Evolutionary conservation across 2,888 invertebrate species (phyloP).

Genomic region (Herminia tarsipennalis): DNA sequence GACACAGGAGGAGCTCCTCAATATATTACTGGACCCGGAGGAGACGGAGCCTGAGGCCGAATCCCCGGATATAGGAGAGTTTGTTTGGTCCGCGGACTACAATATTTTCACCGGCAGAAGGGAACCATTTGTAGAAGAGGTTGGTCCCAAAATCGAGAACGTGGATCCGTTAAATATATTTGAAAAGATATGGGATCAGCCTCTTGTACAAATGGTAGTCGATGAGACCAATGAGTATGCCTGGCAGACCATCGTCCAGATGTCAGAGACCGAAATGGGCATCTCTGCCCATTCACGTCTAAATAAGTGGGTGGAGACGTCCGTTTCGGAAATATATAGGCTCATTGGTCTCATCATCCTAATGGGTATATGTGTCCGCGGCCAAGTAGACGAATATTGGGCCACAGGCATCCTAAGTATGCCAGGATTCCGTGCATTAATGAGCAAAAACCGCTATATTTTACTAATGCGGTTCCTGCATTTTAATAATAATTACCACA

Average conservation of each 20-base stretch:
- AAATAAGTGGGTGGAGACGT: slow-evolving; percentile 21
- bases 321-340: slow-evolving; percentile 7
- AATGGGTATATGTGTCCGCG: slow-evolving; percentile 9
- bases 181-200: background rate
- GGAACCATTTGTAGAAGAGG: background rate
- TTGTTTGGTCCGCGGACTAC: slow-evolving; percentile 1
- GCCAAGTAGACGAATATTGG: slow-evolving; percentile 11
- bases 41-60: background rate
- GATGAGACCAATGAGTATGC: slow-evolving; percentile 21
- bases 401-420: slow-evolving; percentile 11
- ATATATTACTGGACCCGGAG: background rate
- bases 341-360: background rate
- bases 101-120: background rate
- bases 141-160: slow-evolving; percentile 3
- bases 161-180: background rate
- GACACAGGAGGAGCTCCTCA: background rate
- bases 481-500: slow-evolving; percentile 3
- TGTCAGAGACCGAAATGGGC: slow-evolving; percentile 6
- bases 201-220: slow-evolving; percentile 10
- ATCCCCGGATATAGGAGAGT: background rate
- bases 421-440: slow-evolving; percentile 12
- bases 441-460: slow-evolving; percentile 7
- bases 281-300: slow-evolving; percentile 12
- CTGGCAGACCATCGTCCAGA: slow-evolving; percentile 15
- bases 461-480: slow-evolving; percentile 12